Base-by-base conservation (phyloP, 2,797 vertebrate species). In the Pteronotus mesoamericanus region DNA sequence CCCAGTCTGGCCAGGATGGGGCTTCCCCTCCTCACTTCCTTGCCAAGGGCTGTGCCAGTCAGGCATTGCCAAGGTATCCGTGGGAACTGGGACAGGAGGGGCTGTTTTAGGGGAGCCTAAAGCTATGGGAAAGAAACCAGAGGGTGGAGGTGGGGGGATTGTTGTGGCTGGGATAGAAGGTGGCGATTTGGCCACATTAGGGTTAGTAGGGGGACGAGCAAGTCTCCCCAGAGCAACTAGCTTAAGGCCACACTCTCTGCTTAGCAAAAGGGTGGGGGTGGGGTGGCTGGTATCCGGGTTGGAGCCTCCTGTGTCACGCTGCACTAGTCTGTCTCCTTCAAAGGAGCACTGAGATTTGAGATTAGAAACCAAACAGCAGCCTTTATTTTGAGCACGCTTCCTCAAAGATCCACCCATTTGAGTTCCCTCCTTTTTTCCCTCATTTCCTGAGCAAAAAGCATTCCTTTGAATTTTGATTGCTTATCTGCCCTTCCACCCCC, bases 61-160 rank as follows among this genome's bases (percentile, higher is more conserved):
- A 84, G 72, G 79, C 88, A 64, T 37, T 86, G 90, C 92, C 94
- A 92, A 86, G 48, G 90, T 78, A 61, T 72, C 96, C 46, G 42
- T 91, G 95, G 94, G 88, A 96, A 92, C 53, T 87, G 57, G 95
- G 88, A 53, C 51, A 90, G 96, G 74, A 94, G 92, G 85, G 80
- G 37, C 64, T 92, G 82, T 83, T 94, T 72, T 74, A 71, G 87
- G 61, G 68, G 59, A 95, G 59, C 59, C 37, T 86, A 42, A 44
- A 92, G 53, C 74, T 79, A 79, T 21, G 46, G 61, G 66, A 68
- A 75, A 61, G 89, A 89, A 96, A 39, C 48, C 55, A 4, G 84
- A 80, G 59, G 26, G 11, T 71, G 89, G 85, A 64, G 61, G 39
- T 29, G 4, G 14, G 29, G 37, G 42, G 34, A 29, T 29, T 68